A percentile compares a stretch with the other conserved stretches of the same genome.
These are phyloP conservation scores for Lobophora halterata DNA, from an alignment of 2,888 invertebrate genomes.

Conservation along the genomic window DNA sequence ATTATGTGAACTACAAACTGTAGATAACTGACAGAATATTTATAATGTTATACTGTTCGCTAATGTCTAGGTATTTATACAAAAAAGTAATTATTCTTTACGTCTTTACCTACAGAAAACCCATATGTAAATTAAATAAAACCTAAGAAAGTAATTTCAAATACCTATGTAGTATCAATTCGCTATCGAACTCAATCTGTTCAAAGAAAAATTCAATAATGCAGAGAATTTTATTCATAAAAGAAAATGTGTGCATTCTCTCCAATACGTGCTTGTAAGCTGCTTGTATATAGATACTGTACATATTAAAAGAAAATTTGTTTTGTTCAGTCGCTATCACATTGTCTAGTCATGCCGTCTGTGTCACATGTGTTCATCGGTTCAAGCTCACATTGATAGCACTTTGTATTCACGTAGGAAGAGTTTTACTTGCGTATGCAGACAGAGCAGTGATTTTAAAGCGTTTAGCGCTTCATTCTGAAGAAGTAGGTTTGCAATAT, in stretches of 20 bases:
- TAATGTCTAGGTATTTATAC: no score
- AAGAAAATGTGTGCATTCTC: conserved; percentile 24
- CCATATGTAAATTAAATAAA: no score
- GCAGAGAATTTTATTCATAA: conserved; percentile 15
- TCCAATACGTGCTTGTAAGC: conserved; percentile 22
- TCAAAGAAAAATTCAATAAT: conserved; percentile 10
- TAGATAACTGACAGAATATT: no score
- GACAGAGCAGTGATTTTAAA: conserved; percentile 32
- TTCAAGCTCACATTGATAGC: conserved; percentile 15
- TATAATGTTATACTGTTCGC: no score
- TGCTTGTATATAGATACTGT: conserved; percentile 12
- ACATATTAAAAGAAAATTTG: conserved; percentile 13
- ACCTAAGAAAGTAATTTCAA: no score
- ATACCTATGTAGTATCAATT: not conserved
- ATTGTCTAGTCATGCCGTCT: conserved; percentile 5
- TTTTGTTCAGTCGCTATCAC: conserved; percentile 15
- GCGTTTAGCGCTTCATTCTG: conserved; percentile 29
- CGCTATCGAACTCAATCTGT: conserved; percentile 1
- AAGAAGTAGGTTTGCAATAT: conserved; percentile 40
- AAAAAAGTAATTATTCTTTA: no score
- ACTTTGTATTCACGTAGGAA: conserved; percentile 26
- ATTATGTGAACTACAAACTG: no score
- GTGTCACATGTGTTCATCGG: conserved; percentile 12
- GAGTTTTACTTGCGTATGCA: conserved; percentile 20
- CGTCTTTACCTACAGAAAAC: no score